Conservation (phyloP, 2,797 vertebrate genomes). For the Hemibagrus guttatus region DNA sequence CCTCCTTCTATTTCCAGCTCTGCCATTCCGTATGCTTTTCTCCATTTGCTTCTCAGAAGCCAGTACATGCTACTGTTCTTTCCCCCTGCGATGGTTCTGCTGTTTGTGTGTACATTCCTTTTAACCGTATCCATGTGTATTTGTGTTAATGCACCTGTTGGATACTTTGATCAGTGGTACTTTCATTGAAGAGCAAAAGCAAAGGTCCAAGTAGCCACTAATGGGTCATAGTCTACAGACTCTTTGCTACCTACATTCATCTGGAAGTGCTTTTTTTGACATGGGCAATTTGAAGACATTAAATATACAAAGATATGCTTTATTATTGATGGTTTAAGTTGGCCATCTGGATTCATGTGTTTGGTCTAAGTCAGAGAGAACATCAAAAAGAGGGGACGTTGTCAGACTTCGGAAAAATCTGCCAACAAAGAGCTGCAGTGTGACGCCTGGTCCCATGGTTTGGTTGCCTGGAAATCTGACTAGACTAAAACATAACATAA, state of each 20-base stretch:
- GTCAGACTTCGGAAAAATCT: neutral
- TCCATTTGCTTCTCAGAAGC: neutral
- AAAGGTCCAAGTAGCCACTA: neutral
- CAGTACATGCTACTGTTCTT: neutral
- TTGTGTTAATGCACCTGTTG: conserved; percentile 16
- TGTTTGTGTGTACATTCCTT: neutral
- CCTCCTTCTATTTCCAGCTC: neutral
- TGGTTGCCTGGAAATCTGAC: neutral
- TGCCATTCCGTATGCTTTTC: neutral
- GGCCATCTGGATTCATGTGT: neutral
- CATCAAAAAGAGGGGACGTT: neutral
- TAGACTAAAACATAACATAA: neutral
- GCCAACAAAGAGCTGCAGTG: conserved; percentile 1
- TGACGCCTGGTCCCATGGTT: neutral
- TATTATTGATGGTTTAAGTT: conserved; percentile 3
- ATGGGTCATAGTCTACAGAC: neutral
- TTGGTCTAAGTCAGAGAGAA: neutral
- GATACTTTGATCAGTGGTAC: conserved; percentile 1
- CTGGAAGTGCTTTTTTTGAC: neutral
- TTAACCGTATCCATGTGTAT: neutral
- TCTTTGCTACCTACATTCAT: neutral
- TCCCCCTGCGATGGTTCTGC: neutral
- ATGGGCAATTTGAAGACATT: neutral
- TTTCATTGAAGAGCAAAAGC: neutral
- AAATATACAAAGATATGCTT: conserved; percentile 21